Conservation (phyloP, 1,140 invertebrate species). For the Marisa cornuarietis region DNA sequence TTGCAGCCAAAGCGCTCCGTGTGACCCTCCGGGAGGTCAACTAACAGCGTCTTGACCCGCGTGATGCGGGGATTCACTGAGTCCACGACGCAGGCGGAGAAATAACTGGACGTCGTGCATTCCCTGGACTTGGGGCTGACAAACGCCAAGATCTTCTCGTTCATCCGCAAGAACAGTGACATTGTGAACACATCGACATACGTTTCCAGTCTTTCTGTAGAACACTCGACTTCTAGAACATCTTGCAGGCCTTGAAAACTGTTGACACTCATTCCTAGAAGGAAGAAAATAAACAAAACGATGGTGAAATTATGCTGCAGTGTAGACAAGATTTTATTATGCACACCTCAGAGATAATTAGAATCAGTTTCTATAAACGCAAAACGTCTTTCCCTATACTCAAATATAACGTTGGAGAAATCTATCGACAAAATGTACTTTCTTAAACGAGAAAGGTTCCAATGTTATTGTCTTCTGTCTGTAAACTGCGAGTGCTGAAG, state of each 20-base stretch:
- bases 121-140: conserved; percentile 9
- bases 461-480: too few relatives aligned
- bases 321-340: too few relatives aligned
- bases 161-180: background rate
- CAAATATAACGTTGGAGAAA: too few relatives aligned
- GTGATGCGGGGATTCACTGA: background rate
- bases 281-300: too few relatives aligned
- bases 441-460: too few relatives aligned
- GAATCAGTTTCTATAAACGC: too few relatives aligned
- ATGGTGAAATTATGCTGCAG: too few relatives aligned
- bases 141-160: conserved; percentile 2
- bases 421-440: too few relatives aligned
- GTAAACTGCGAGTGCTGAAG: too few relatives aligned
- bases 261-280: background rate
- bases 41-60: conserved; percentile 7
- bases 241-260: background rate
- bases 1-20: conserved; percentile 13
- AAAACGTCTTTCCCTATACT: too few relatives aligned
- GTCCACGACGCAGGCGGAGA: conserved; percentile 12
- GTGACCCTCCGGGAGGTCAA: conserved; percentile 1
- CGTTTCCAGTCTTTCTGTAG: background rate
- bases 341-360: too few relatives aligned
- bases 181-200: conserved; percentile 8
- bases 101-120: conserved; percentile 1
- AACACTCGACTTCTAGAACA: conserved; percentile 7